A percentile compares a stretch with the other conserved stretches of the same genome.
phyloP scores from a whole-genome alignment of 2,113 vertebrate species.

The Apteryx owenii region DNA sequence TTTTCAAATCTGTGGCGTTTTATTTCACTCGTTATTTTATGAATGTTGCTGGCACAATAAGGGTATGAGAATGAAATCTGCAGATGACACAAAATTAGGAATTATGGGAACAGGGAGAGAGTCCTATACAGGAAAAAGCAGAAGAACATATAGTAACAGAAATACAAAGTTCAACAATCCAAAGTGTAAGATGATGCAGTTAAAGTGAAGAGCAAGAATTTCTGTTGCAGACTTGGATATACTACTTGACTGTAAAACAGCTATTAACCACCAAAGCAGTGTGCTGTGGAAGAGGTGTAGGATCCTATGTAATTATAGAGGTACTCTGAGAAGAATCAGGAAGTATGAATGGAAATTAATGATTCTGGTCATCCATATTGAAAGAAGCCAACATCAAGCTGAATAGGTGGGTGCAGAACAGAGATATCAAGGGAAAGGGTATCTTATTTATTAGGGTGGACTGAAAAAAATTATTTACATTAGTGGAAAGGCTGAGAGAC shows the following conservation, averaged over 20 bases:
- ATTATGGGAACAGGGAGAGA: neutral
- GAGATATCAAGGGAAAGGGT: neutral
- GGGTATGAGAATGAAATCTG: no score
- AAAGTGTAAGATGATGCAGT: neutral
- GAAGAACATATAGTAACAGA: neutral
- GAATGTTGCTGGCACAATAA: no score
- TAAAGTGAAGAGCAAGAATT: neutral
- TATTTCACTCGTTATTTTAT: no score
- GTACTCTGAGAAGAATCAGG: neutral
- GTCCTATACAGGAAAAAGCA: neutral
- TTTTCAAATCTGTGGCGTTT: no score
- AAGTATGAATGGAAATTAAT: neutral
- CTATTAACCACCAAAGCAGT: neutral
- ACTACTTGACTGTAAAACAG: neutral
- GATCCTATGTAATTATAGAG: neutral
- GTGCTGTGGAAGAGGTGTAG: neutral
- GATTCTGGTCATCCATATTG: neutral
- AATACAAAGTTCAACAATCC: neutral
- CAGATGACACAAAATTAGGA: no score
- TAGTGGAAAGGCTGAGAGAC: neutral
- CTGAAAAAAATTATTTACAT: neutral
- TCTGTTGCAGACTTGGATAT: neutral
- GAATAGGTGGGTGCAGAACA: neutral
- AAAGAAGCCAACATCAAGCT: neutral
- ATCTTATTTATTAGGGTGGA: neutral